These are phyloP conservation scores for Dendronephthya gigantea DNA, from an alignment of 64 coral and sea anemone genomes.

Conservation along the genomic window DNA sequence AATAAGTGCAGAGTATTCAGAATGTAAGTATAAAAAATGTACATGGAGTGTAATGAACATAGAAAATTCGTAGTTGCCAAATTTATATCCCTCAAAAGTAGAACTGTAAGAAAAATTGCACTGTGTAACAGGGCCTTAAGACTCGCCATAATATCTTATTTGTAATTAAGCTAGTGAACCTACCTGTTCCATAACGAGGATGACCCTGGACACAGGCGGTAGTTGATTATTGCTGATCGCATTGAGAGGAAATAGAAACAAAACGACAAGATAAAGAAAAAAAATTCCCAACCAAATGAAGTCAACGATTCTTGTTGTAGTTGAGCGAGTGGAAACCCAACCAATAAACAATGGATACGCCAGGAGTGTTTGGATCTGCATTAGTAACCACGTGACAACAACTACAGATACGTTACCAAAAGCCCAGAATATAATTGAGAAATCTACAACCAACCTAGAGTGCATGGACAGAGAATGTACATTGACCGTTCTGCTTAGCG, in stretches of 20 bases:
- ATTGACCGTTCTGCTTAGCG: too few species aligned
- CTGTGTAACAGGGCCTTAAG: too few species aligned
- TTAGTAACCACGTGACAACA: constrained; percentile 75
- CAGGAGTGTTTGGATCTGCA: constrained; percentile 50
- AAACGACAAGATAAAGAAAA: constrained; percentile 50
- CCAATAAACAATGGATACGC: constrained; percentile 71
- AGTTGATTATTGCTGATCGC: constrained; percentile 55
- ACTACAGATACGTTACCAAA: constrained; percentile 79
- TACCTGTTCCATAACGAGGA: constrained; percentile 86
- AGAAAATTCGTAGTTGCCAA: too few species aligned
- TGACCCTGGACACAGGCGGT: constrained; percentile 71
- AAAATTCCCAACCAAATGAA: constrained; percentile 51
- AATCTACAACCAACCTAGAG: constrained; percentile 58
- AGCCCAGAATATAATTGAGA: constrained; percentile 67
- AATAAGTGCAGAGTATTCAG: too few species aligned
- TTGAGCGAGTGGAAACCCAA: constrained; percentile 50
- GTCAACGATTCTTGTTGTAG: constrained; percentile 45
- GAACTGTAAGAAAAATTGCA: too few species aligned
- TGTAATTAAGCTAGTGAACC: too few species aligned
- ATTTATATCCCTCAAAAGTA: too few species aligned
- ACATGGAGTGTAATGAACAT: too few species aligned
- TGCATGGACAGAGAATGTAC: too few species aligned
- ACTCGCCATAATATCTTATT: too few species aligned
- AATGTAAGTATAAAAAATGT: too few species aligned
- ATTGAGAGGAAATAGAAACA: constrained; percentile 65